Percentiles rank a stretch among this genome's conserved stretches.
Conservation (phyloP, 1,140 invertebrate genomes). For the Drosophila ananassae region DNA sequence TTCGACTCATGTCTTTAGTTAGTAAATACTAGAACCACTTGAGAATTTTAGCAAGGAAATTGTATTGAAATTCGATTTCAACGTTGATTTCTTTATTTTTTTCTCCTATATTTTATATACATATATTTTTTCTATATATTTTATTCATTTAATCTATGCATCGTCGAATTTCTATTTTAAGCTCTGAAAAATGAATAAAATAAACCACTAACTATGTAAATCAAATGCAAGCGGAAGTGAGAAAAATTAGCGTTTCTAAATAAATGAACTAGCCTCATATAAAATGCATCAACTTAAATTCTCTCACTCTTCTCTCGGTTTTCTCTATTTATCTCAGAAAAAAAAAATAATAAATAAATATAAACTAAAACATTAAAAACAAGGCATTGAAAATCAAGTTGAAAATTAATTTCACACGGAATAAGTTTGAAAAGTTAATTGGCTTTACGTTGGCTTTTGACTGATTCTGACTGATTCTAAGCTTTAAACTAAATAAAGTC, state of each 20-base stretch:
- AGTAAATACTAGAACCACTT: no score
- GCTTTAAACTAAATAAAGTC: not conserved
- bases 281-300: slow-evolving; percentile 61
- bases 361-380: slow-evolving; percentile 19
- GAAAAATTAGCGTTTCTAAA: slow-evolving; percentile 51
- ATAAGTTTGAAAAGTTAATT: slow-evolving; percentile 77
- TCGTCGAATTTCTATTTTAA: slow-evolving; percentile 5
- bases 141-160: not conserved
- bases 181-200: not conserved
- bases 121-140: no score
- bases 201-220: slow-evolving; percentile 19
- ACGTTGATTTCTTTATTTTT: no score
- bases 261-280: slow-evolving; percentile 43
- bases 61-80: no score
- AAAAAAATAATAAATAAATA: slow-evolving; percentile 4
- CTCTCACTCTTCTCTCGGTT: not conserved
- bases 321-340: not conserved
- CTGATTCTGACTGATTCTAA: slow-evolving; percentile 30
- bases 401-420: slow-evolving; percentile 78
- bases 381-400: slow-evolving; percentile 62
- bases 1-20: not conserved
- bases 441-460: slow-evolving; percentile 67
- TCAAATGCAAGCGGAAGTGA: slow-evolving; percentile 54
- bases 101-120: no score
- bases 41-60: no score